Base-by-base conservation (phyloP, 1,140 invertebrate genomes). In the Archivesica marissinica region DNA sequence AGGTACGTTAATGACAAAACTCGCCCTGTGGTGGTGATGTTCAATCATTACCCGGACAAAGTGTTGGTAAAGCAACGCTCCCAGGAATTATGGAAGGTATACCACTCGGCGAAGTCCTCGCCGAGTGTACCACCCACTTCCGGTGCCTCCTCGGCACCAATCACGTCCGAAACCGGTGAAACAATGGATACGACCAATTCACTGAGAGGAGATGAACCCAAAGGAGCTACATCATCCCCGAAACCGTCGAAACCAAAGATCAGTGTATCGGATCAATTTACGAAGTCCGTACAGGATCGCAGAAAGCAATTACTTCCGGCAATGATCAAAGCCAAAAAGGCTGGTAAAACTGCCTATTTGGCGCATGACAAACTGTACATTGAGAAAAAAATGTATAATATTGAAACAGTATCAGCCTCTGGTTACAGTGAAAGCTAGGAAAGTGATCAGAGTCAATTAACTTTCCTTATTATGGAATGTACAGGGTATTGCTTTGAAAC, bases 381-480 rank as follows among this genome's bases (percentile, higher is more conserved):
- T n/a, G 38, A 66, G 1, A 74, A 50, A 28, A 74, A 74, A 47
- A 74, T 74, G 70, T 74, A 74, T n/a, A 74, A n/a, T 30, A 30
- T 52, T 1, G 41, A 75, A 11, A 75, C 44, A 25, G 72, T 75
- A 11, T 33, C 44, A 2, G n/a, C 44, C 11, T 75, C 72, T 11
- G 72, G 25, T 52, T 75, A 41, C 35, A 38, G 52, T 39, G 7
- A 30, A 9, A 41, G 35, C 23, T 38, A 39, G 68, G 56, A 50
- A 72, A n/a, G 1, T 72, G 13, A 44, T 72, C 54, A 59, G 54
- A 17, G 54, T 30, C 56, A 66, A 25, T 39, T 79, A 50, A 15
- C 38, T 35, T 64, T 64, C 25, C 30, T 68, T 28, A 61, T 50
- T 61, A n/a, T 79, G 77, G 77, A 79, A 79, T 68, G 77, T 79